These are phyloP conservation scores for Champsocephalus esox DNA, from an alignment of 2,797 vertebrate genomes.

Conservation along the genomic window DNA sequence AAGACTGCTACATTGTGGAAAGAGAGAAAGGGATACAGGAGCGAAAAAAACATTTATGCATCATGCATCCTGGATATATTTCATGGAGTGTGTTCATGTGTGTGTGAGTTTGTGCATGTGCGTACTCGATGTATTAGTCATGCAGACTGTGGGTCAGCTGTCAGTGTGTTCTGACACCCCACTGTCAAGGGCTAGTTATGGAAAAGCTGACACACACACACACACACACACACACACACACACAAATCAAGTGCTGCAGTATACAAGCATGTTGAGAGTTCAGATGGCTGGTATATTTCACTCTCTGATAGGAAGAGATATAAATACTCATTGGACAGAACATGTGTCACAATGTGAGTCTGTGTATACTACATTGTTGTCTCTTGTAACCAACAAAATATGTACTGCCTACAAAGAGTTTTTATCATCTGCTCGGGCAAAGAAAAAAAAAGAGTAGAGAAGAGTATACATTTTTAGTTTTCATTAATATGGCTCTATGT, in stretches of 20 bases:
- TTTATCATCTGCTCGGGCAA: too few species aligned
- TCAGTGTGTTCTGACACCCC: slow-evolving; percentile 70
- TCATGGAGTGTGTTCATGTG: not conserved
- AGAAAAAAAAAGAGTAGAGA: too few species aligned
- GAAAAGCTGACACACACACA: slow-evolving; percentile 41
- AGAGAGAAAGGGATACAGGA: slow-evolving; percentile 5
- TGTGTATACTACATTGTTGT: not conserved
- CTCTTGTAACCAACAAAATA: too few species aligned
- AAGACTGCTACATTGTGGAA: slow-evolving; percentile 29
- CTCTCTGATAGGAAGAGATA: slow-evolving; percentile 4
- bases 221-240: slow-evolving; percentile 13
- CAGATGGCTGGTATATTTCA: slow-evolving; percentile 36
- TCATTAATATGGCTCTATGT: too few species aligned
- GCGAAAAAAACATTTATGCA: slow-evolving; percentile 17
- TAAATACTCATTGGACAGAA: slow-evolving; percentile 5
- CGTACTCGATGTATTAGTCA: slow-evolving; percentile 57
- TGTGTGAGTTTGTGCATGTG: not conserved
- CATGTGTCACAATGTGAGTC: not conserved
- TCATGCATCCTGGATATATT: slow-evolving; percentile 19
- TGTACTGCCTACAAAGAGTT: not conserved
- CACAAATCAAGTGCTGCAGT: slow-evolving; percentile 26
- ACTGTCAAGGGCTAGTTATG: slow-evolving; percentile 68
- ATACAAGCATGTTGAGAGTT: slow-evolving; percentile 41
- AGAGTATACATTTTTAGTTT: too few species aligned
- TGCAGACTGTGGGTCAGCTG: slow-evolving; percentile 67